A percentile compares a stretch with the other conserved stretches of the same genome.
These are phyloP conservation scores for Turritopsis dohrnii DNA, from an alignment of 30 jellyfish, hydroid and myxozoan genomes.

Conservation along the genomic window DNA sequence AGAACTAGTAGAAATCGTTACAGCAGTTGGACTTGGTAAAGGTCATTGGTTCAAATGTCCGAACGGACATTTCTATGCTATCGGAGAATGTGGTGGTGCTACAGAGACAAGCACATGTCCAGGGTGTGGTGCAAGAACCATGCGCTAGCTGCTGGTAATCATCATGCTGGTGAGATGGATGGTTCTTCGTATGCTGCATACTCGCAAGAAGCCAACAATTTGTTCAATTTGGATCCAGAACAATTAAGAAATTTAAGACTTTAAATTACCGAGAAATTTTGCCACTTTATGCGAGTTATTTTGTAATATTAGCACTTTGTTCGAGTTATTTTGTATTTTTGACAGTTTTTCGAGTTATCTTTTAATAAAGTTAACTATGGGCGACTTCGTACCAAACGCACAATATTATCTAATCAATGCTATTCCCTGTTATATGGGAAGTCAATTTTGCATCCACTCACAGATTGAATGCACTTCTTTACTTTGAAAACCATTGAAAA, in stretches of 20 bases:
- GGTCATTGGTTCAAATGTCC: slow-evolving; percentile 80
- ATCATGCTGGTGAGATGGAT: slow-evolving; percentile 68
- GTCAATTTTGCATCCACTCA: too few species aligned
- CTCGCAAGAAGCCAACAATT: slow-evolving; percentile 60
- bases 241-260: not conserved
- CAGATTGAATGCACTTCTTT: too few species aligned
- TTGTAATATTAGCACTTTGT: too few species aligned
- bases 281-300: too few species aligned
- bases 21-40: slow-evolving; percentile 39
- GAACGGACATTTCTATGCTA: slow-evolving; percentile 70
- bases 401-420: too few species aligned
- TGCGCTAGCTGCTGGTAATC: slow-evolving; percentile 43
- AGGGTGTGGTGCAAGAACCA: slow-evolving; percentile 57
- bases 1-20: slow-evolving; percentile 22
- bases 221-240: slow-evolving; percentile 12
- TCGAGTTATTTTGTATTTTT: too few species aligned
- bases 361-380: too few species aligned
- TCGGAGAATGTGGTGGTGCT: slow-evolving; percentile 89
- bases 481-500: too few species aligned
- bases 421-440: too few species aligned
- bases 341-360: too few species aligned
- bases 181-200: slow-evolving; percentile 60
- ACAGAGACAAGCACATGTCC: slow-evolving; percentile 52
- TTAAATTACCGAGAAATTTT: not conserved
- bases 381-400: too few species aligned